These are phyloP conservation scores for Psilanteris sp. DNA, from an alignment of 1,140 invertebrate genomes.

Conservation along the genomic window DNA sequence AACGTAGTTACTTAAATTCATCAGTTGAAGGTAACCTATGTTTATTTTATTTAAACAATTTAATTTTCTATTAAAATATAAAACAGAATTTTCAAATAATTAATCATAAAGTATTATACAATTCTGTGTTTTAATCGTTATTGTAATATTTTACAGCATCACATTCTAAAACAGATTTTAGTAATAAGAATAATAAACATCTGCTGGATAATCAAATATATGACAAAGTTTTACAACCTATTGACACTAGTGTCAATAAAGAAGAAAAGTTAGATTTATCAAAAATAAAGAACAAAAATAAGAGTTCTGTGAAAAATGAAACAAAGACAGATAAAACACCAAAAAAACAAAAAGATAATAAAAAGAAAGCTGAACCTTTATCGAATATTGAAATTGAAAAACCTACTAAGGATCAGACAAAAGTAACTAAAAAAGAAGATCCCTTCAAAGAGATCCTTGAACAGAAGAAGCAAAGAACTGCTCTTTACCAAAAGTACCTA, in stretches of 20 bases:
- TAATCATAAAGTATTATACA: too few relatives aligned
- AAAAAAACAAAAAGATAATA: slow-evolving; percentile 20
- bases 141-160: too few relatives aligned
- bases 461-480: slow-evolving; percentile 82
- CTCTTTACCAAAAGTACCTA: slow-evolving; percentile 86
- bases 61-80: neutral
- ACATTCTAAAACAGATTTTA: too few relatives aligned
- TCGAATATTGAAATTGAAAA: slow-evolving; percentile 64
- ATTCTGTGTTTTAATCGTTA: too few relatives aligned
- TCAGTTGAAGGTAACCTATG: slow-evolving; percentile 15
- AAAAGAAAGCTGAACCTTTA: neutral
- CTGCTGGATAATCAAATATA: neutral
- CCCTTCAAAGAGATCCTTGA: slow-evolving; percentile 83
- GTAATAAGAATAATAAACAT: too few relatives aligned
- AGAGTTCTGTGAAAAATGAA: slow-evolving; percentile 2
- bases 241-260: too few relatives aligned
- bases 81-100: too few relatives aligned
- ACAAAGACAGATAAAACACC: slow-evolving; percentile 1
- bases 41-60: neutral
- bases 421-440: slow-evolving; percentile 53
- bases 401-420: slow-evolving; percentile 50
- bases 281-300: slow-evolving; percentile 16
- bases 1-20: slow-evolving; percentile 55
- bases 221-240: too few relatives aligned
- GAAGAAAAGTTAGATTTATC: slow-evolving; percentile 9